Conservation (phyloP, 2,888 invertebrate species). For the Andrena hattorfiana region DNA sequence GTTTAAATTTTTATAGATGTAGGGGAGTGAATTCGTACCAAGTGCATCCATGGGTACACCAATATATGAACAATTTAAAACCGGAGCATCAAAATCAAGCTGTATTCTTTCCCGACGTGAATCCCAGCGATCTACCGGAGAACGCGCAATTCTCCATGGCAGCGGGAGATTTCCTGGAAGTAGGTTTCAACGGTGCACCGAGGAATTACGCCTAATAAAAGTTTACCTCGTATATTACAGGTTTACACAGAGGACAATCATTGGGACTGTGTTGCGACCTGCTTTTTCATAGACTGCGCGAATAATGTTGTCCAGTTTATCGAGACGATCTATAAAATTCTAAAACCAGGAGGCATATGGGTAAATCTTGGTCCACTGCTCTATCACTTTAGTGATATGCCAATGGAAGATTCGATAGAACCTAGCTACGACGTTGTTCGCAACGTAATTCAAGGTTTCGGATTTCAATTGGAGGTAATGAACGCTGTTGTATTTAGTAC, state of each 20-base stretch:
- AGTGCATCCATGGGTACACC: constrained; percentile 98
- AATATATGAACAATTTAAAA: constrained; percentile 95
- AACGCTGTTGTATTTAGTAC: background rate
- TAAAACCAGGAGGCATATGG: constrained; percentile 96
- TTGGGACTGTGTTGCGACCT: constrained; percentile 97
- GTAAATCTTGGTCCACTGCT: constrained; percentile 96
- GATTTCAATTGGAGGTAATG: constrained; percentile 87
- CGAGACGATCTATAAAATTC: constrained; percentile 95
- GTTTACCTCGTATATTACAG: constrained; percentile 81
- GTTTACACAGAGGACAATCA: constrained; percentile 89
- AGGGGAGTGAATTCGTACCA: constrained; percentile 90
- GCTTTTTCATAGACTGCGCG: constrained; percentile 99
- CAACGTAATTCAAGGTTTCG: constrained; percentile 92
- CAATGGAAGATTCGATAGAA: constrained; percentile 95
- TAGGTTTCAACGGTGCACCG: constrained; percentile 79
- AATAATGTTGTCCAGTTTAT: constrained; percentile 98
- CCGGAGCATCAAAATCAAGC: constrained; percentile 92
- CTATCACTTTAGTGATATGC: constrained; percentile 95
- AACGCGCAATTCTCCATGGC: constrained; percentile 95
- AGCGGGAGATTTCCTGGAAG: constrained; percentile 98
- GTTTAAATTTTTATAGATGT: constrained; percentile 84
- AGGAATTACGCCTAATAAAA: background rate
- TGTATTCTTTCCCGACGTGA: constrained; percentile 95
- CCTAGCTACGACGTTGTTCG: constrained; percentile 95
- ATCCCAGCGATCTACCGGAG: constrained; percentile 89